Percentiles rank a stretch among this genome's conserved stretches.
phyloP scores from a whole-genome alignment of 2,888 invertebrate genomes.

The Pollenia griseotomentosa region DNA sequence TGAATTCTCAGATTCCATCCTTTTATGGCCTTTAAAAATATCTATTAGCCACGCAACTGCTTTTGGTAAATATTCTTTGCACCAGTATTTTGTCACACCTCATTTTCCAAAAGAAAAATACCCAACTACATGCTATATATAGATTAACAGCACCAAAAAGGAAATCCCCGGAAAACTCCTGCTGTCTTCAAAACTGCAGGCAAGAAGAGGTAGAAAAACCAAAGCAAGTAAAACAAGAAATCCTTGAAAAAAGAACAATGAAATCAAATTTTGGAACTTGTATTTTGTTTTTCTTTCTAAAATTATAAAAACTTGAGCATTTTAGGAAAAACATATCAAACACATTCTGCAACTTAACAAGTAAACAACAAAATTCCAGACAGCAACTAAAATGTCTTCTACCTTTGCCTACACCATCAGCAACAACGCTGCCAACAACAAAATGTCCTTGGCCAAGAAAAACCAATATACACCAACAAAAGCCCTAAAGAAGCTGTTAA shows the following conservation, averaged over 20 bases:
- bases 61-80: background rate
- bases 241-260: background rate
- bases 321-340: conserved; percentile 74
- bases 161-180: conserved; percentile 36
- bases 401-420: conserved; percentile 53
- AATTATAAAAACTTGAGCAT: conserved; percentile 60
- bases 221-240: conserved; percentile 7
- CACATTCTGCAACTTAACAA: conserved; percentile 50
- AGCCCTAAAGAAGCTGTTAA: conserved; percentile 77
- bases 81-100: background rate
- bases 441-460: conserved; percentile 35
- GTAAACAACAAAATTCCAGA: conserved; percentile 28
- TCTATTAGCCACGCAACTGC: background rate
- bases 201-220: conserved; percentile 11
- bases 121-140: conserved; percentile 11
- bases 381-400: conserved; percentile 65
- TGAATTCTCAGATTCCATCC: too few relatives aligned
- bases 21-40: background rate
- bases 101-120: background rate
- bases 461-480: conserved; percentile 71
- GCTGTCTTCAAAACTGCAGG: conserved; percentile 36
- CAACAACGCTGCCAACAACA: conserved; percentile 32
- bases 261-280: too few relatives aligned
- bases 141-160: background rate
- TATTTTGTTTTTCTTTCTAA: background rate